Conservation (phyloP, 2,113 vertebrate genomes). For the Actenoides lindsayi region DNA sequence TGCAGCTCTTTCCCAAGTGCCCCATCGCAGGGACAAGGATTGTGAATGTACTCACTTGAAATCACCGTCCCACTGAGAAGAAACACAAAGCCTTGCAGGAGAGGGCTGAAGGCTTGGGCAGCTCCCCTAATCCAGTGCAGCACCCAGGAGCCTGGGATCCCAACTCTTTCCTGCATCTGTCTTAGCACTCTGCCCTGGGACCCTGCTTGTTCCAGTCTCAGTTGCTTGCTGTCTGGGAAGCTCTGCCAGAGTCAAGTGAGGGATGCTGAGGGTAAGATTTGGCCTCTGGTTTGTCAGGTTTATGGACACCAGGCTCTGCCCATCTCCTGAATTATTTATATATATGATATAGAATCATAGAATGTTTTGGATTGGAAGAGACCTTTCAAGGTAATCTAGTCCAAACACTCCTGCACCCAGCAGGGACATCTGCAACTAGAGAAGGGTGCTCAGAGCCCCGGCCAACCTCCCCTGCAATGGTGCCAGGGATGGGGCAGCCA, state of each 20-base stretch:
- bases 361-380: background rate
- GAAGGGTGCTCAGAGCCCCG: background rate
- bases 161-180: background rate
- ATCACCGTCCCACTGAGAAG: background rate
- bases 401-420: background rate
- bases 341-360: background rate
- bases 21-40: background rate
- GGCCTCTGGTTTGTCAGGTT: background rate
- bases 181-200: rapidly evolving
- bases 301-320: background rate
- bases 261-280: background rate
- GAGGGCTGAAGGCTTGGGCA: background rate
- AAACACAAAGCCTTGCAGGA: background rate
- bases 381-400: background rate
- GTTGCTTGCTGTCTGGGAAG: background rate
- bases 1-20: background rate
- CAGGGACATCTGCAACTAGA: background rate
- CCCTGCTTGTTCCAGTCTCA: background rate
- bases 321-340: background rate
- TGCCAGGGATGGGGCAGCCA: background rate
- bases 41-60: background rate
- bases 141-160: background rate
- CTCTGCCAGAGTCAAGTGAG: background rate
- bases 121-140: background rate
- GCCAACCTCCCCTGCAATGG: background rate